phyloP scores from a whole-genome alignment of 2,113 vertebrate species.

The Tautogolabrus adspersus region DNA sequence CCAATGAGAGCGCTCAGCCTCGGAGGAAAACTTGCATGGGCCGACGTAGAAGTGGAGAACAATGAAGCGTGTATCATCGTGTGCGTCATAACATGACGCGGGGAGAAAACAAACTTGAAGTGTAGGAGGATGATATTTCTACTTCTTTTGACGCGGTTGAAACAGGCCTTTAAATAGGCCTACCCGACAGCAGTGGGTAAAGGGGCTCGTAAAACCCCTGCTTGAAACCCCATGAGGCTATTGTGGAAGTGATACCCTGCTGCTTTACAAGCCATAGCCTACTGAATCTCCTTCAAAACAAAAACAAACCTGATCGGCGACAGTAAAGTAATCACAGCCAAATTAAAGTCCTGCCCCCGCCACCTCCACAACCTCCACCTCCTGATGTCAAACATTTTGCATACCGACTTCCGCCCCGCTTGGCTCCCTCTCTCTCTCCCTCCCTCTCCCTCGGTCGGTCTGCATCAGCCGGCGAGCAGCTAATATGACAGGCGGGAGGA shows the following conservation, averaged over 20 bases:
- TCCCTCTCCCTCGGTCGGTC: constrained; percentile 20
- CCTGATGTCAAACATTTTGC: constrained; percentile 75
- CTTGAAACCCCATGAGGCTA: neutral
- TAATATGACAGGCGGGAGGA: constrained; percentile 57
- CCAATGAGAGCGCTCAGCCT: constrained; percentile 75
- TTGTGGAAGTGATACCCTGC: neutral
- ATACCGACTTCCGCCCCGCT: constrained; percentile 82
- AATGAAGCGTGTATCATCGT: constrained; percentile 58
- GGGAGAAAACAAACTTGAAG: neutral
- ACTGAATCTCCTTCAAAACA: neutral
- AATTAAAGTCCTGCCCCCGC: neutral
- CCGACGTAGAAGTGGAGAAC: constrained; percentile 62
- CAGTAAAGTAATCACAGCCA: neutral
- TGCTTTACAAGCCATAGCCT: neutral
- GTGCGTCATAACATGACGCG: constrained; percentile 20
- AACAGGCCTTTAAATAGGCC: neutral
- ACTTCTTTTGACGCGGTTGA: no score
- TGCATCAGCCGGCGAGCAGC: constrained; percentile 73
- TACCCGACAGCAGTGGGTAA: neutral
- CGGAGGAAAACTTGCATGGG: constrained; percentile 63
- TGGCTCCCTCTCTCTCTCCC: constrained; percentile 41
- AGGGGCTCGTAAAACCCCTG: neutral
- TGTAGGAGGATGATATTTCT: constrained; percentile 17
- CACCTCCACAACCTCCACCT: neutral
- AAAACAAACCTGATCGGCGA: neutral